Percentiles rank a stretch among this genome's conserved stretches.
phyloP scores from a whole-genome alignment of 2,113 vertebrate species.

The Gopherus evgoodei region DNA sequence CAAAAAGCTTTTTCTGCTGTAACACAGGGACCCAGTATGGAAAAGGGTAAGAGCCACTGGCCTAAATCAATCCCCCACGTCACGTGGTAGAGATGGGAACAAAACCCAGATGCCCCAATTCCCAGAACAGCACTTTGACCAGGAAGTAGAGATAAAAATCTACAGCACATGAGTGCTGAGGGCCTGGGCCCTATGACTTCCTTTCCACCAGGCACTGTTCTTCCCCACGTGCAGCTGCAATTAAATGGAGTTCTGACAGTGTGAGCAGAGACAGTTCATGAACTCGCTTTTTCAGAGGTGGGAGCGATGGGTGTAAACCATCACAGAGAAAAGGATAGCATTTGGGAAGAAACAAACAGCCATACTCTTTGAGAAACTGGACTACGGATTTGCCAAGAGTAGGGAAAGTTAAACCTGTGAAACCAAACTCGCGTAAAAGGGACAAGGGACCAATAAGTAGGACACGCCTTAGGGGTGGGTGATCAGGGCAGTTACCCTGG shows the following conservation, averaged over 20 bases:
- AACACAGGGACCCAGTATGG: neutral
- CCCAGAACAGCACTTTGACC: constrained; percentile 7
- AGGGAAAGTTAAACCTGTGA: neutral
- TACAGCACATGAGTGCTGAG: constrained; percentile 24
- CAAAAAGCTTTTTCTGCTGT: neutral
- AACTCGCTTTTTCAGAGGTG: neutral
- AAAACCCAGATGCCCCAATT: neutral
- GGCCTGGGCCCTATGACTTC: constrained; percentile 34
- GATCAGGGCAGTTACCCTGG: neutral
- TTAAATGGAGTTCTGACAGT: constrained; percentile 35
- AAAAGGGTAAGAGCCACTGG: neutral
- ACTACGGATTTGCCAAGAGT: neutral
- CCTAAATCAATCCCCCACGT: neutral
- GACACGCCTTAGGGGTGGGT: neutral
- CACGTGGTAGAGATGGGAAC: neutral
- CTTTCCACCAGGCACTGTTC: neutral
- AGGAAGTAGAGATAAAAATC: constrained; percentile 34
- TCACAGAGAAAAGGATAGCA: neutral
- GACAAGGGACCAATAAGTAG: neutral
- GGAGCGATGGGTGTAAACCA: neutral
- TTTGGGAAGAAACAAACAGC: neutral
- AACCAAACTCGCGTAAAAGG: neutral
- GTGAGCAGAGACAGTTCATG: neutral
- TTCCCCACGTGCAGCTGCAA: constrained; percentile 47
- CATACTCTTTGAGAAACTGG: neutral